These are phyloP conservation scores for Asobara japonica DNA, from an alignment of 1,140 invertebrate species.

Conservation along the genomic window DNA sequence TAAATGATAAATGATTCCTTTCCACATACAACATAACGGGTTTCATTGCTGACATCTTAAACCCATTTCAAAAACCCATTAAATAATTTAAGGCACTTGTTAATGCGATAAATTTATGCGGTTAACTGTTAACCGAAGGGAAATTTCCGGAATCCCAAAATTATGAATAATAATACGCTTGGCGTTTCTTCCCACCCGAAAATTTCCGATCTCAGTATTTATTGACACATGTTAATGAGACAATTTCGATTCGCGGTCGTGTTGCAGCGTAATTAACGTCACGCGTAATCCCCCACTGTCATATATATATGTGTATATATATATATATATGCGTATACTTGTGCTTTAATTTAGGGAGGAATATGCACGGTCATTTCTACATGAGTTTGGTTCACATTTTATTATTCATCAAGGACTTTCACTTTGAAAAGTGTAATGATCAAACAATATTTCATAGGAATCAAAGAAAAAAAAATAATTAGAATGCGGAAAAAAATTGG, in stretches of 20 bases:
- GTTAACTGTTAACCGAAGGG: neutral
- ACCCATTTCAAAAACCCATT: neutral
- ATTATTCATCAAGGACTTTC: neutral
- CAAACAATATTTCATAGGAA: neutral
- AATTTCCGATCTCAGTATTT: neutral
- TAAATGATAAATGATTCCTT: too few relatives aligned
- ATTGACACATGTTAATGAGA: slow-evolving; percentile 12
- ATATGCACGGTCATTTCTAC: slow-evolving; percentile 1
- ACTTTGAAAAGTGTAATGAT: neutral
- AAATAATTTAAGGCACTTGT: neutral
- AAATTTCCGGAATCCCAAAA: neutral
- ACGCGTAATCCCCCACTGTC: neutral
- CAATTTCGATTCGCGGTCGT: slow-evolving; percentile 13
- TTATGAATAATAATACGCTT: neutral
- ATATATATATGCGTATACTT: too few relatives aligned
- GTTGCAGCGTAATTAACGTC: slow-evolving; percentile 4
- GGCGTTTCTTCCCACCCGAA: neutral
- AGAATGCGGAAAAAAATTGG: neutral
- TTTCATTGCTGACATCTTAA: too few relatives aligned
- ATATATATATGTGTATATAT: neutral
- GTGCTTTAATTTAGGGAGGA: neutral
- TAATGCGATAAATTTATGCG: neutral
- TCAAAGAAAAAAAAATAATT: too few relatives aligned
- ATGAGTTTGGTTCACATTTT: neutral
- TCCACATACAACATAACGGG: too few relatives aligned